Base-by-base conservation (phyloP, 1,140 invertebrate genomes). In the Globodera ellingtonae region DNA sequence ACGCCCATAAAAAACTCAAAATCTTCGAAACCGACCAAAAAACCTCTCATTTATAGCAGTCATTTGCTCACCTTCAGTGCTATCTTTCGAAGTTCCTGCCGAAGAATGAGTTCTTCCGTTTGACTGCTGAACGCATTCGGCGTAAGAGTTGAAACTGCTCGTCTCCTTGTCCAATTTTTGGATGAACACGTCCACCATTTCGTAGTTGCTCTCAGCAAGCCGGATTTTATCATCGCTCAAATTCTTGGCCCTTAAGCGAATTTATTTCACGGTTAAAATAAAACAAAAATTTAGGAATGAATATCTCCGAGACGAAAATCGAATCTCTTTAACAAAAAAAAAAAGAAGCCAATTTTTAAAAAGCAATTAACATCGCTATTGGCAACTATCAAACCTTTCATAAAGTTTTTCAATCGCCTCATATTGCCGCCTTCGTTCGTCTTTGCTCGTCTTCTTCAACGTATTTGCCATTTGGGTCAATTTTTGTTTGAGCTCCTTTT, bases 101-200 rank as follows among this genome's bases (percentile, higher is more conserved):
- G 35, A 13, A 3, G 56, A 48, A 15, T 21, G 10, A n/a, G 65
- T 10, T n/a, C 9, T 46, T 79, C 24, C 67, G 46, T 76, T 44
- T 47, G 77, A 4, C 13, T 21, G 47, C 67, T 79, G 35, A 79
- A 62, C 50, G 76, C 77, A 8, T 62, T 59, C 10, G 52, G 67
- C 46, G 18, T 4, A 62, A 62, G 78, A 18, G 21, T 79, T 79
- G 24, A 79, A 75, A 50, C 72, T 81, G 21, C 52, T 59, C 10
- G 80, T 81, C 46, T 81, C 80, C 24, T 81, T 81, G 65, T 81
- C 80, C 48, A 81, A 72, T 56, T 76, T 81, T n/a, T 72, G 69
- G 47, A 81, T 81, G 72, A 72, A 81, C 7, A 21, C 35, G 79
- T 81, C 80, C 9, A 81, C 80, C 18, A 81, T 50, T 21, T 81